Conservation (phyloP, 2,113 vertebrate genomes). For the Chelonoidis abingdonii region DNA sequence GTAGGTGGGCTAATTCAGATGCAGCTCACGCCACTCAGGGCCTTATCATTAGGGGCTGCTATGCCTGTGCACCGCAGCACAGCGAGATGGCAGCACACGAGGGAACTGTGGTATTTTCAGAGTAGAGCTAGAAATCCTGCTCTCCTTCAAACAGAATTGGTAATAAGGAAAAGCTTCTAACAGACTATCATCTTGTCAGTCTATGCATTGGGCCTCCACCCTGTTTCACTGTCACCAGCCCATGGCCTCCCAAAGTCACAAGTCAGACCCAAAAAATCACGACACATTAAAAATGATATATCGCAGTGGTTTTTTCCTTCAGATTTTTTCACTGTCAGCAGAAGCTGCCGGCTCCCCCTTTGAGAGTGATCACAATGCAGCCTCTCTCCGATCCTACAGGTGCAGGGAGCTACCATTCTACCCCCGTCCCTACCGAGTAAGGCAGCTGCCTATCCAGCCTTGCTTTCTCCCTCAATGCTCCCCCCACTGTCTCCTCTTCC, state of each 20-base stretch:
- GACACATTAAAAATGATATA: not conserved
- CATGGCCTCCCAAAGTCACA: not conserved
- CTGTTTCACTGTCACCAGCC: not conserved
- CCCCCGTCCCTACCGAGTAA: not conserved
- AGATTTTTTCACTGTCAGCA: not conserved
- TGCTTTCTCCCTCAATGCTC: not conserved
- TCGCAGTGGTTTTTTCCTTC: not conserved
- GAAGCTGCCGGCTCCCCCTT: not conserved
- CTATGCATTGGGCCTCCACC: not conserved
- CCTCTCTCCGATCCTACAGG: not conserved
- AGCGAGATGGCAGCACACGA: not conserved
- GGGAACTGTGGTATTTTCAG: accelerated
- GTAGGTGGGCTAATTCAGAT: not conserved
- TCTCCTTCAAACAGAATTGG: not conserved
- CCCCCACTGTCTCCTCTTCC: not conserved
- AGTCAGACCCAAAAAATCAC: not conserved
- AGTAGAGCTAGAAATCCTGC: not conserved
- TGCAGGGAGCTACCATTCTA: not conserved
- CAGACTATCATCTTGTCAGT: not conserved
- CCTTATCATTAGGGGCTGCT: not conserved
- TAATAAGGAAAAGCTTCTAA: not conserved
- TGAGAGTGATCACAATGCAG: not conserved
- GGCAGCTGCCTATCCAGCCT: not conserved
- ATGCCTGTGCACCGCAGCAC: not conserved
- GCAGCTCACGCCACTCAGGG: not conserved